A percentile compares a stretch with the other conserved stretches of the same genome.
phyloP scores from a whole-genome alignment of 64 coral and sea anemone species.

The Trachythela sp. region DNA sequence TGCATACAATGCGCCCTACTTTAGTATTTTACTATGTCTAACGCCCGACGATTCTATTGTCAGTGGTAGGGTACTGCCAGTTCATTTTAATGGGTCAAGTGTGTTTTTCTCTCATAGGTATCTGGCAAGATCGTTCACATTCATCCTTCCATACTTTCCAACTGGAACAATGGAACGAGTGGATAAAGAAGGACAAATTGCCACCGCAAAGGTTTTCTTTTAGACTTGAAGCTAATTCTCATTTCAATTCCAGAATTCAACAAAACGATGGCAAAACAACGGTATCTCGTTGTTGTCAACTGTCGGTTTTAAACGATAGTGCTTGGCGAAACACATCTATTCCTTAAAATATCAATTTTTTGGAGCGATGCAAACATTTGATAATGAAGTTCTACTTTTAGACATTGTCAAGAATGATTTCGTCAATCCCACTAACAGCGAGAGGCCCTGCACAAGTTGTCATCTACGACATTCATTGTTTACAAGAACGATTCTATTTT shows the following conservation, averaged over 20 bases:
- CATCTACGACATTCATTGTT: slow-evolving; percentile 90
- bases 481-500: slow-evolving; percentile 97
- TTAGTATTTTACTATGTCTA: too few relatives aligned
- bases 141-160: slow-evolving; percentile 91
- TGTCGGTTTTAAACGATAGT: too few relatives aligned
- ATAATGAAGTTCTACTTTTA: slow-evolving; percentile 28
- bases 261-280: too few relatives aligned
- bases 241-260: too few relatives aligned
- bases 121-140: slow-evolving; percentile 88
- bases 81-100: neutral
- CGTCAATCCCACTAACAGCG: slow-evolving; percentile 79
- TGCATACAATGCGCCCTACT: too few relatives aligned
- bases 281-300: too few relatives aligned
- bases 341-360: too few relatives aligned
- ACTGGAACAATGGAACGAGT: slow-evolving; percentile 96
- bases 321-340: too few relatives aligned
- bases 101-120: slow-evolving; percentile 43
- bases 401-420: slow-evolving; percentile 82
- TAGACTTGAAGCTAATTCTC: too few relatives aligned
- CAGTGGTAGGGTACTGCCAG: too few relatives aligned
- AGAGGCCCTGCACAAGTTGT: slow-evolving; percentile 90
- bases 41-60: too few relatives aligned
- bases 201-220: slow-evolving; percentile 98
- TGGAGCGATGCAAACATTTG: too few relatives aligned
- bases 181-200: slow-evolving; percentile 81